These are phyloP conservation scores for Lepidocyrtoides sp. DNA, from an alignment of 2,888 invertebrate species.

Conservation along the genomic window DNA sequence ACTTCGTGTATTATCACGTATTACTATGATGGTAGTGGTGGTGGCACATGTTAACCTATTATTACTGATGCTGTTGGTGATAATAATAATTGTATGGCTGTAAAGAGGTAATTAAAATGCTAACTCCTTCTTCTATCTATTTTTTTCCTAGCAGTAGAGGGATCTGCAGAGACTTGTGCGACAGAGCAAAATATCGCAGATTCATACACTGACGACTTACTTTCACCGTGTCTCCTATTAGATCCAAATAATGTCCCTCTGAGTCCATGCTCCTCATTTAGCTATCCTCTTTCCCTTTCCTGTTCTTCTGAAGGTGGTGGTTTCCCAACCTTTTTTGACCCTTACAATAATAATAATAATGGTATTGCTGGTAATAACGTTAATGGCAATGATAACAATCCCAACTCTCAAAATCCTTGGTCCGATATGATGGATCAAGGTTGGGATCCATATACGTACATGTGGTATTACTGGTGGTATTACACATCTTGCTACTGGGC, in stretches of 20 bases:
- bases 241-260: conserved; percentile 56
- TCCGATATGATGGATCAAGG: conserved; percentile 81
- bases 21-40: background rate
- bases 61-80: background rate
- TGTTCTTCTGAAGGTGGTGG: conserved; percentile 75
- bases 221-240: conserved; percentile 25
- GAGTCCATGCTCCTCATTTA: conserved; percentile 70
- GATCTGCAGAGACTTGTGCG: conserved; percentile 75
- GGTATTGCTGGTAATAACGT: conserved; percentile 37
- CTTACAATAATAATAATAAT: conserved; percentile 58
- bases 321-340: conserved; percentile 70
- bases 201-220: conserved; percentile 74
- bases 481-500: conserved; percentile 82
- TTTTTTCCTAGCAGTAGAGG: conserved; percentile 74
- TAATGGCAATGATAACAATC: conserved; percentile 62
- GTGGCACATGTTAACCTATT: conserved; percentile 15
- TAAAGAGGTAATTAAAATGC: conserved; percentile 28
- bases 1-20: background rate
- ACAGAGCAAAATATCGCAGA: conserved; percentile 76
- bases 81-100: conserved; percentile 6
- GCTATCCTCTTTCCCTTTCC: conserved; percentile 62
- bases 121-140: conserved; percentile 63
- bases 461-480: conserved; percentile 85
- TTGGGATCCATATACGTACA: conserved; percentile 83
- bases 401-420: conserved; percentile 70